phyloP scores from a whole-genome alignment of 2,797 vertebrate genomes.

The Enteromius radiatus region DNA sequence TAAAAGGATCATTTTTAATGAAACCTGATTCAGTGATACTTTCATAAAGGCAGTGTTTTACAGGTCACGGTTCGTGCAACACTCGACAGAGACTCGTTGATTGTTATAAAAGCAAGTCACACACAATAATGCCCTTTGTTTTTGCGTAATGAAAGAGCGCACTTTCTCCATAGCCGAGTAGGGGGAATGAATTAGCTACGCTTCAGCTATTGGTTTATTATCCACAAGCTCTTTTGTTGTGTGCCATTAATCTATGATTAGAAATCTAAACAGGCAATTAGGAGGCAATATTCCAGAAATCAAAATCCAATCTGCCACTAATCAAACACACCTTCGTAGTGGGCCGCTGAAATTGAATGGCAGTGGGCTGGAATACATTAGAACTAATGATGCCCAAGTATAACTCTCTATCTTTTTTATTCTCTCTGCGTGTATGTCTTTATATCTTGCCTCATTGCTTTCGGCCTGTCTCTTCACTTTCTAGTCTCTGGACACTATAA shows the following conservation, averaged over 20 bases:
- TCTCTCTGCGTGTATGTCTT: neutral
- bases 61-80: conserved; percentile 44
- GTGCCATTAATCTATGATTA: conserved; percentile 69
- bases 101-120: conserved; percentile 34
- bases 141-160: conserved; percentile 30
- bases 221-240: conserved; percentile 65
- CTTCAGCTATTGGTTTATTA: conserved; percentile 65
- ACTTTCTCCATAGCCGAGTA: conserved; percentile 39
- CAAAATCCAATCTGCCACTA: conserved; percentile 60
- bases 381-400: conserved; percentile 29
- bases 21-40: conserved; percentile 15
- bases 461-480: neutral
- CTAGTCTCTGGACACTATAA: neutral
- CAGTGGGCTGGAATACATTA: conserved; percentile 53
- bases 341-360: conserved; percentile 43
- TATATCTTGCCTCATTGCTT: neutral
- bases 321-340: conserved; percentile 58
- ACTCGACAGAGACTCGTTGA: neutral
- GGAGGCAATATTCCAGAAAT: conserved; percentile 62
- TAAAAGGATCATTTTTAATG: neutral
- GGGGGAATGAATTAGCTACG: conserved; percentile 50
- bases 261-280: conserved; percentile 64
- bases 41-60: conserved; percentile 41
- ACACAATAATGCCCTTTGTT: conserved; percentile 27
- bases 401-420: conserved; percentile 28